Conservation (phyloP, 2,797 vertebrate genomes). For the Microctenopoma lineatum region DNA sequence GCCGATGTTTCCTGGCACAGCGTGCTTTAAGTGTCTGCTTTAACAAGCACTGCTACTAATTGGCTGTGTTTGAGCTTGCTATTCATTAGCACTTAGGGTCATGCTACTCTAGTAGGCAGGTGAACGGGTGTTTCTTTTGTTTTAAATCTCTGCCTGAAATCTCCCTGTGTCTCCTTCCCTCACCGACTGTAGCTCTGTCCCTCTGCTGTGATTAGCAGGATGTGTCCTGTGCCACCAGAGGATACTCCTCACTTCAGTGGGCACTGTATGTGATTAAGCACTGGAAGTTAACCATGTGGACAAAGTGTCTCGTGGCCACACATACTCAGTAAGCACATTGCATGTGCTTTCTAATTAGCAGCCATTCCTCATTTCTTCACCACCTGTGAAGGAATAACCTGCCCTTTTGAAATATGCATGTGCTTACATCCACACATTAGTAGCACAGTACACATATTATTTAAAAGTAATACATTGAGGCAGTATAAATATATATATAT, state of each 20-base stretch:
- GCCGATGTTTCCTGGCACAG: conserved; percentile 63
- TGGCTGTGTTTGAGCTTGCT: conserved; percentile 63
- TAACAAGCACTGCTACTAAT: conserved; percentile 70
- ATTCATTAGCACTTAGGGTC: conserved; percentile 65
- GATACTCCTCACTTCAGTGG: conserved; percentile 28
- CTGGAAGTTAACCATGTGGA: conserved; percentile 14
- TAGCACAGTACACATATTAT: background rate
- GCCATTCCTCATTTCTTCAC: conserved; percentile 3
- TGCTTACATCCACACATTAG: background rate
- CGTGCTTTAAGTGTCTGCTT: conserved; percentile 54
- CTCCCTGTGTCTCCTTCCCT: background rate
- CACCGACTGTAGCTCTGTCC: conserved; percentile 1
- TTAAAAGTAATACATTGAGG: too few relatives aligned
- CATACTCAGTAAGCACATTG: background rate
- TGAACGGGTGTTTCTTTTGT: conserved; percentile 35
- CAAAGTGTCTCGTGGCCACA: background rate
- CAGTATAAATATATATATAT: too few relatives aligned
- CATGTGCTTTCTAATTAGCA: conserved; percentile 29
- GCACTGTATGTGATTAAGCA: conserved; percentile 30
- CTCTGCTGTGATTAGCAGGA: conserved; percentile 17
- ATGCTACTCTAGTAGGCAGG: conserved; percentile 42
- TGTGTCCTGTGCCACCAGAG: background rate
- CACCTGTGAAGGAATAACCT: conserved; percentile 10
- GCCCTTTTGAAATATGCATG: conserved; percentile 1
- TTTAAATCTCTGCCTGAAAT: conserved; percentile 24